These are phyloP conservation scores for Polylopha cassiicola DNA, from an alignment of 2,888 invertebrate genomes.

Conservation along the genomic window DNA sequence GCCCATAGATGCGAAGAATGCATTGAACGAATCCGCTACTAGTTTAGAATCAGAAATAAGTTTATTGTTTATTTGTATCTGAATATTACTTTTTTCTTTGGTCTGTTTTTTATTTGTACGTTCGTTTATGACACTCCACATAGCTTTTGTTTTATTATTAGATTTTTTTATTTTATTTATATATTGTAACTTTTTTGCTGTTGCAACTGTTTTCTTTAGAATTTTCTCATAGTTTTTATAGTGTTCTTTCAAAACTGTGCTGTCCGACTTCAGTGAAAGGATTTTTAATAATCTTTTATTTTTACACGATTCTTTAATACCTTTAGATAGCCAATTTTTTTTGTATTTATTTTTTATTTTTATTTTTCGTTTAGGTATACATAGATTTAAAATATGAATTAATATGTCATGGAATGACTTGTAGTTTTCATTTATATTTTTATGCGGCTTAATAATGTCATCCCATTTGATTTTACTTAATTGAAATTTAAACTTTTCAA, in stretches of 20 bases:
- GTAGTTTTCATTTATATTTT: constrained; percentile 19
- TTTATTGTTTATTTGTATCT: constrained; percentile 6
- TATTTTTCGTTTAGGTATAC: constrained; percentile 13
- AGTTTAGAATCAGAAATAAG: neutral
- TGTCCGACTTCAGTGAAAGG: constrained; percentile 7
- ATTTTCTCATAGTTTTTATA: constrained; percentile 23
- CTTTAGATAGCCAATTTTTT: constrained; percentile 14
- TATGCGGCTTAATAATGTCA: constrained; percentile 2
- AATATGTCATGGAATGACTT: constrained; percentile 9
- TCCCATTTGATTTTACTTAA: constrained; percentile 8
- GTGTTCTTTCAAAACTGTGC: constrained; percentile 4
- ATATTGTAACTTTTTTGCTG: constrained; percentile 16
- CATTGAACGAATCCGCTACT: neutral
- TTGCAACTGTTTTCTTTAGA: constrained; percentile 13
- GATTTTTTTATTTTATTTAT: constrained; percentile 11
- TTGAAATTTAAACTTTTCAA: constrained; percentile 11
- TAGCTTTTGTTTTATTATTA: constrained; percentile 17
- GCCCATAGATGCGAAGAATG: neutral
- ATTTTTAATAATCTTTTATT: constrained; percentile 23
- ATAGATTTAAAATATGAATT: constrained; percentile 8
- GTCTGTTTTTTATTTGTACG: constrained; percentile 10
- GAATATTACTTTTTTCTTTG: constrained; percentile 10
- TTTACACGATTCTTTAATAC: constrained; percentile 21
- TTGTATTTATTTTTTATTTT: constrained; percentile 11
- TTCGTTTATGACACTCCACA: constrained; percentile 23